Conservation (phyloP, 2,113 vertebrate species). For the Centrocercus urophasianus region DNA sequence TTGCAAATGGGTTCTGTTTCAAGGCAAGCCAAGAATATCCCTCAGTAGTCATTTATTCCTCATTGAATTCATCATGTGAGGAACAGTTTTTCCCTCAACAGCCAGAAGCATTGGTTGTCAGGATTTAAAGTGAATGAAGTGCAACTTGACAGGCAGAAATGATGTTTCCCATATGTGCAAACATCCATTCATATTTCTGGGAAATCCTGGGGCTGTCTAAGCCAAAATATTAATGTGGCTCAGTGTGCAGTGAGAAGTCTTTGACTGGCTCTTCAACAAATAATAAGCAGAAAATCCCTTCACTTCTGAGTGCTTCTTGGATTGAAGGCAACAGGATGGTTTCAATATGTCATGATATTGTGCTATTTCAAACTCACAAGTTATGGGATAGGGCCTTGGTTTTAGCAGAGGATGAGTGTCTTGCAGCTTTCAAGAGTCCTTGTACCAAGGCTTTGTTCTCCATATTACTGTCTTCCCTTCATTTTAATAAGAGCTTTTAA, state of each 20-base stretch:
- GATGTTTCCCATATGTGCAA: not conserved
- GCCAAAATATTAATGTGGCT: not conserved
- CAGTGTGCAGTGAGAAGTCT: not conserved
- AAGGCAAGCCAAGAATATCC: slow-evolving; percentile 7
- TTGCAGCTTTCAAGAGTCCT: not conserved
- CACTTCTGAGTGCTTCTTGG: not conserved
- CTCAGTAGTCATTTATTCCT: slow-evolving; percentile 38
- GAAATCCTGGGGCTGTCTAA: not conserved
- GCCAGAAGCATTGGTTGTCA: slow-evolving; percentile 14
- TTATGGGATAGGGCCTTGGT: fast-evolving
- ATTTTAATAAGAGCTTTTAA: not conserved
- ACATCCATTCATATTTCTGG: not conserved
- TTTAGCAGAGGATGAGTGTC: not conserved
- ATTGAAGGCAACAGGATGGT: not conserved
- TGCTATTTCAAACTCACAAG: not conserved
- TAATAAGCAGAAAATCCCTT: not conserved
- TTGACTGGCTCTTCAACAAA: not conserved
- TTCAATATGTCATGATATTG: not conserved
- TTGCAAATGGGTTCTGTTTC: slow-evolving; percentile 16
- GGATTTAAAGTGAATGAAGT: slow-evolving; percentile 43
- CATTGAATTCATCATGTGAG: slow-evolving; percentile 42
- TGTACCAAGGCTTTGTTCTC: not conserved
- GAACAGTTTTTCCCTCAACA: not conserved
- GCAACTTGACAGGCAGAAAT: slow-evolving; percentile 16
- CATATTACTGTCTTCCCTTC: not conserved